These are phyloP conservation scores for Corythaeola cristata DNA, from an alignment of 2,113 vertebrate genomes.

Conservation along the genomic window DNA sequence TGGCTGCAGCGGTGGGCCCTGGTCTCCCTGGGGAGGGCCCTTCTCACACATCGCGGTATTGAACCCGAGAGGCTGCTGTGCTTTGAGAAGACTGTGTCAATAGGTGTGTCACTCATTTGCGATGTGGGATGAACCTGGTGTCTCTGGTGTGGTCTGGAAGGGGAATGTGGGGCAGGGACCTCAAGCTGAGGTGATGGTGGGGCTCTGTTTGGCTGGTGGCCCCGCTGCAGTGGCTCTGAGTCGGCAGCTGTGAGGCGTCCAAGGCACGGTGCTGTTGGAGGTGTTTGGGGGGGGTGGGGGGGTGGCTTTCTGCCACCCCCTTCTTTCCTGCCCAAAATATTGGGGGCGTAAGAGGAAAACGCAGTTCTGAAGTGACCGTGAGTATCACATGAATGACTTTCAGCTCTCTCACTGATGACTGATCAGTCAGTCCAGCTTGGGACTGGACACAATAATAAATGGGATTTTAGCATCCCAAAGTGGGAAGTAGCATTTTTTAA, in stretches of 20 bases:
- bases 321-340: background rate
- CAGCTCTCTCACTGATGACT: background rate
- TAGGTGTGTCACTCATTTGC: rapidly evolving
- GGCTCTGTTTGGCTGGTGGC: background rate
- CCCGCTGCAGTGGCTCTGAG: rapidly evolving
- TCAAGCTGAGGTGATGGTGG: background rate
- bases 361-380: background rate
- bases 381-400: background rate
- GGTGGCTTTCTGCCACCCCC: background rate
- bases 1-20: background rate
- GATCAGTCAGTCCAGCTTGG: background rate
- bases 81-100: background rate
- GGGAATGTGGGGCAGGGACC: rapidly evolving
- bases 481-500: background rate
- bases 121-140: rapidly evolving
- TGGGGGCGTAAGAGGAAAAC: background rate
- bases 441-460: background rate
- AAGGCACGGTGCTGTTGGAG: rapidly evolving
- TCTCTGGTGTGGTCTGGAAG: background rate
- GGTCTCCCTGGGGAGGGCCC: too few relatives aligned
- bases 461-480: background rate
- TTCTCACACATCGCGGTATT: rapidly evolving
- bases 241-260: rapidly evolving
- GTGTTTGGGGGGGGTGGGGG: rapidly evolving
- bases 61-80: background rate